Percentiles rank a stretch among this genome's conserved stretches.
phyloP scores from a whole-genome alignment of 2,888 invertebrate genomes.

The Scaptomyza polygonia region DNA sequence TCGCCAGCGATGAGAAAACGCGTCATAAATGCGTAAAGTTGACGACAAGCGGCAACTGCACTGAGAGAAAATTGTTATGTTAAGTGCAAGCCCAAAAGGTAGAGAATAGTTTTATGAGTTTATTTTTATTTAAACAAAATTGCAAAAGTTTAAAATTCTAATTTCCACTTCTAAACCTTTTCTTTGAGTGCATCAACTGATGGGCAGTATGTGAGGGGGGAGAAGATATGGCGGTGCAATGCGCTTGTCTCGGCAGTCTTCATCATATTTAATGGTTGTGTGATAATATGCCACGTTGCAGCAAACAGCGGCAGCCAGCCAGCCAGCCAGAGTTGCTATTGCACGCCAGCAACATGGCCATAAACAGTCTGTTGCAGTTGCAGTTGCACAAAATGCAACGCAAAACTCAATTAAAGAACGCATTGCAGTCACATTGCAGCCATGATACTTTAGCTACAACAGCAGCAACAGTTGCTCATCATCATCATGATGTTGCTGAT shows the following conservation, averaged over 20 bases:
- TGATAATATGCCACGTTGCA: constrained; percentile 78
- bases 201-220: constrained; percentile 27
- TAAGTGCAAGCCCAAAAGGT: no score
- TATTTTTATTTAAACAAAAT: no score
- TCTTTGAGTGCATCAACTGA: constrained; percentile 19
- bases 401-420: constrained; percentile 80
- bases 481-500: constrained; percentile 44
- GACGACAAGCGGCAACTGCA: constrained; percentile 53
- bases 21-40: constrained; percentile 81
- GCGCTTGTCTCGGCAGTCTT: constrained; percentile 68
- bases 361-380: constrained; percentile 68
- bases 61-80: neutral
- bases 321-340: constrained; percentile 13
- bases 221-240: neutral
- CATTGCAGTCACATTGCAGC: constrained; percentile 67
- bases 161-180: neutral
- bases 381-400: constrained; percentile 70
- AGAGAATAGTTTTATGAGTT: no score
- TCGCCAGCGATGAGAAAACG: constrained; percentile 76
- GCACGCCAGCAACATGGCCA: constrained; percentile 66
- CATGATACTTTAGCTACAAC: constrained; percentile 62
- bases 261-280: constrained; percentile 80
- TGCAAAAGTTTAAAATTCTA: no score
- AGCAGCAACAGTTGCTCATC: constrained; percentile 44
- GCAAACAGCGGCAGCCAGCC: constrained; percentile 23